Conservation (phyloP, 2,113 vertebrate species). For the Anhinga rufa region DNA sequence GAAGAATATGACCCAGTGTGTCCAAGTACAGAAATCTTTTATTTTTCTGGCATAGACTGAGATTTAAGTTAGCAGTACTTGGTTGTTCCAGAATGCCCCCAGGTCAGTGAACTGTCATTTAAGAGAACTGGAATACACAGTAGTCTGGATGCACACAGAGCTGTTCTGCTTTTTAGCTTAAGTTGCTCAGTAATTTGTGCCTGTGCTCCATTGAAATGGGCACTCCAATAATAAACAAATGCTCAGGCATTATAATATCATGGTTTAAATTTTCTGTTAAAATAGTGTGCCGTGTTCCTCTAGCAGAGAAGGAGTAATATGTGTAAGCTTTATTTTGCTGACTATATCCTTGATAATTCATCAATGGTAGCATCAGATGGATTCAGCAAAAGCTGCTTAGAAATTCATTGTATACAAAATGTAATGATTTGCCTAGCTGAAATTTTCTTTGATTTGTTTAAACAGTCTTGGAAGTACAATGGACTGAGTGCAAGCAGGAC, state of each 20-base stretch:
- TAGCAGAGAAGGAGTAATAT: neutral
- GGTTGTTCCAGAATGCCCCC: neutral
- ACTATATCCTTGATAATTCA: neutral
- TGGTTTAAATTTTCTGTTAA: neutral
- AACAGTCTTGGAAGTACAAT: neutral
- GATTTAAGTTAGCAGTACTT: conserved; percentile 32
- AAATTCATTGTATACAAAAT: neutral
- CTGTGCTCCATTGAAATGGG: neutral
- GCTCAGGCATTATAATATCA: neutral
- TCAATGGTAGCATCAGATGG: neutral
- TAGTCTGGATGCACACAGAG: neutral
- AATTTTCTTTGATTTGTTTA: neutral
- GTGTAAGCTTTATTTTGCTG: neutral
- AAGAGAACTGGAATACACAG: neutral
- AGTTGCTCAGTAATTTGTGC: neutral
- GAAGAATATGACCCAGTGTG: conserved; percentile 21
- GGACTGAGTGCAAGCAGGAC: neutral
- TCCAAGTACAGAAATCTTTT: conserved; percentile 22
- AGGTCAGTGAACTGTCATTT: conserved; percentile 4
- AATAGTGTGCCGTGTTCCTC: neutral
- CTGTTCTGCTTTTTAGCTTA: neutral
- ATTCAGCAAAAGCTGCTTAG: neutral
- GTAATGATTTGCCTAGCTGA: neutral
- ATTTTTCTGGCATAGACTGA: neutral
- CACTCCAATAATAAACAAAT: neutral